Conservation (phyloP, 2,113 vertebrate species). For the Ceratotherium simum region DNA sequence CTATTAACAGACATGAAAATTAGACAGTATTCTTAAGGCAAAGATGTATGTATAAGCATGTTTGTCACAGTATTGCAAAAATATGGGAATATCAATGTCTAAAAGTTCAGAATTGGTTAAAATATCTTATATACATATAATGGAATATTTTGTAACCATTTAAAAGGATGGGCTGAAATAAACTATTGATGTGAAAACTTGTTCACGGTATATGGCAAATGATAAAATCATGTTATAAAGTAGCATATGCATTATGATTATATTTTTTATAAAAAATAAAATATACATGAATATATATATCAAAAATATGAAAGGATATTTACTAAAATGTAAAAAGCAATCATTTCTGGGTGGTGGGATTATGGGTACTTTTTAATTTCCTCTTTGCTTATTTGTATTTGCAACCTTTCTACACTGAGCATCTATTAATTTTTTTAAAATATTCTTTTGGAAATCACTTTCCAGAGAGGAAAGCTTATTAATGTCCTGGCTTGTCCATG, state of each 20-base stretch:
- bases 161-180: conserved; percentile 35
- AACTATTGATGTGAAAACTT: conserved; percentile 22
- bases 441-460: conserved; percentile 29
- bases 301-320: conserved; percentile 13
- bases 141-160: neutral
- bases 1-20: neutral
- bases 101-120: conserved; percentile 4
- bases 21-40: conserved; percentile 19
- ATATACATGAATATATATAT: neutral
- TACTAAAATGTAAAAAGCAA: conserved; percentile 31
- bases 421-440: neutral
- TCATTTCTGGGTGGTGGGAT: neutral
- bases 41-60: neutral
- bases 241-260: conserved; percentile 10
- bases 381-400: conserved; percentile 53
- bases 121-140: neutral
- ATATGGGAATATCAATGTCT: neutral
- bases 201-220: neutral
- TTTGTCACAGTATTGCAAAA: conserved; percentile 41
- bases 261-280: conserved; percentile 50
- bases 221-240: neutral
- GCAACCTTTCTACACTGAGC: neutral
- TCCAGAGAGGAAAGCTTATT: conserved; percentile 23
- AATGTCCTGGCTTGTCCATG: conserved; percentile 18
- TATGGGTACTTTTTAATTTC: conserved; percentile 39